phyloP scores from a whole-genome alignment of 2,797 vertebrate species.

The Intellagama lesueurii region DNA sequence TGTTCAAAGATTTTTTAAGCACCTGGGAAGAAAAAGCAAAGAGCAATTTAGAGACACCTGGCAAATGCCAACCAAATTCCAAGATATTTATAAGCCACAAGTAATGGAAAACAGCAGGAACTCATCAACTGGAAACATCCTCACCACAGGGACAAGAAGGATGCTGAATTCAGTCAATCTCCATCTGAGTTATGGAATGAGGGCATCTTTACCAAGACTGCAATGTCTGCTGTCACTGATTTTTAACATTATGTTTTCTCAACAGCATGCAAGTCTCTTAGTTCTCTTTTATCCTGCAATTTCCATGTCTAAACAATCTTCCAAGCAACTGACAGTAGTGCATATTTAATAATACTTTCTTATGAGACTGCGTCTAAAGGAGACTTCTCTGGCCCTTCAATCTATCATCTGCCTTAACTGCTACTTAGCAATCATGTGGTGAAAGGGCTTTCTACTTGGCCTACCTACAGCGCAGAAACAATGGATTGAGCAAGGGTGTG shows the following conservation, averaged over 20 bases:
- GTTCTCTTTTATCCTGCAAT: neutral
- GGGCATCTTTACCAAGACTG: neutral
- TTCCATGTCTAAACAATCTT: neutral
- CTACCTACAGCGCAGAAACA: neutral
- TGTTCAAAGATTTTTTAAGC: slow-evolving; percentile 85
- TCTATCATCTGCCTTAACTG: neutral
- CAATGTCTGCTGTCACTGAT: neutral
- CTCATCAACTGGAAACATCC: neutral
- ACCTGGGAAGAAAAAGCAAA: slow-evolving; percentile 77
- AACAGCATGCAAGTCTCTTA: too few species aligned
- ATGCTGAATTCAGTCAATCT: neutral
- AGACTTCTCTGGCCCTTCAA: neutral
- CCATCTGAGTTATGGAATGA: neutral
- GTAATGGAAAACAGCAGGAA: neutral
- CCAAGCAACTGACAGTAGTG: neutral
- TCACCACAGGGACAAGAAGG: neutral
- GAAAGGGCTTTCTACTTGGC: neutral
- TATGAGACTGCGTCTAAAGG: too few species aligned
- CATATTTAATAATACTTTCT: neutral
- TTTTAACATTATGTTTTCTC: too few species aligned
- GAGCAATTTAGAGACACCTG: neutral
- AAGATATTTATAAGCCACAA: neutral
- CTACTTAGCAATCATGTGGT: neutral
- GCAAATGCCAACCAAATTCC: neutral
- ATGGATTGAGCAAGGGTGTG: neutral